Evolutionary conservation across 2,888 invertebrate species (phyloP).

Genomic region (Homarus gammarus): DNA sequence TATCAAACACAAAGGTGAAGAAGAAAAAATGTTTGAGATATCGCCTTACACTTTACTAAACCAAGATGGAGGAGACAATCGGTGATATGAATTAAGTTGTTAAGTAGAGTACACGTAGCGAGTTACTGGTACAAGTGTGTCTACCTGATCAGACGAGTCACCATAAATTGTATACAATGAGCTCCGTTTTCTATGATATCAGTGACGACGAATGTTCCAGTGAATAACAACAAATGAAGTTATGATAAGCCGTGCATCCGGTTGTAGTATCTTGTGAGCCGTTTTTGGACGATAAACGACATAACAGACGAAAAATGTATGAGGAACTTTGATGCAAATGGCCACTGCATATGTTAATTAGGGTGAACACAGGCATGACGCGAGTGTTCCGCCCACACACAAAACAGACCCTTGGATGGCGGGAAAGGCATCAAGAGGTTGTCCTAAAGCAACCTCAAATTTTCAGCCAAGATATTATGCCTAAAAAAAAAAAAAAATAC

Average conservation of each 20-base stretch:
- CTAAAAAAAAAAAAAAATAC: neutral
- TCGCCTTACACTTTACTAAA: slow-evolving; percentile 22
- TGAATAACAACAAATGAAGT: neutral
- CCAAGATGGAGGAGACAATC: slow-evolving; percentile 23
- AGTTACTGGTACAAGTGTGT: neutral
- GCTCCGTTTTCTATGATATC: neutral
- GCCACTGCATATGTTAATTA: slow-evolving; percentile 49
- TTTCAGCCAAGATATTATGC: slow-evolving; percentile 36
- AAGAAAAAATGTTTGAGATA: slow-evolving; percentile 5
- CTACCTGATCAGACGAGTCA: neutral
- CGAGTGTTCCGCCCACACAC: slow-evolving; percentile 44
- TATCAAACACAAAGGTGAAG: neutral
- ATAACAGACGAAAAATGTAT: slow-evolving; percentile 41
- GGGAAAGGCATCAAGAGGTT: slow-evolving; percentile 34
- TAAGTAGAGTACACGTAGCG: neutral
- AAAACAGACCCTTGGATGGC: slow-evolving; percentile 32
- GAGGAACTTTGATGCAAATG: slow-evolving; percentile 53
- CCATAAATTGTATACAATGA: slow-evolving; percentile 5
- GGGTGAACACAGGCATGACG: slow-evolving; percentile 35
- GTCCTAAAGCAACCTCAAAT: slow-evolving; percentile 33
- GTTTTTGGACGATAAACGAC: slow-evolving; percentile 3
- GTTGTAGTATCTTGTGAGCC: neutral
- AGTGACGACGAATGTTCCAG: neutral
- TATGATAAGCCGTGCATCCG: neutral
- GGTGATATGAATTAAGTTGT: slow-evolving; percentile 24